These are phyloP conservation scores for Pituophis catenifer DNA, from an alignment of 2,113 vertebrate species.

Conservation along the genomic window DNA sequence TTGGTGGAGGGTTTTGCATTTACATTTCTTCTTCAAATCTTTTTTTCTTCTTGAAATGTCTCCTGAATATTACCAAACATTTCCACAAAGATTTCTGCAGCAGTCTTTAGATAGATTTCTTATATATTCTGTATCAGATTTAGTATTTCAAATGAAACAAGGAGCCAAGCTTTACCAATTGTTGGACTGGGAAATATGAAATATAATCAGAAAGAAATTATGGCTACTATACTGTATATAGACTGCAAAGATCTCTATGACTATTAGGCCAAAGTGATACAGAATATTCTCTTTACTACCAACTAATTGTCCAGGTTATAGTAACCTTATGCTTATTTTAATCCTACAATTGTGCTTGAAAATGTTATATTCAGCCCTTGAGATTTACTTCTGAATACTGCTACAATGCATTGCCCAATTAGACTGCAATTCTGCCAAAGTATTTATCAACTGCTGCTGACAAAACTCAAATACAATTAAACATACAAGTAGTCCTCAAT, in stretches of 20 bases:
- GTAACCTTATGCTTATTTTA: neutral
- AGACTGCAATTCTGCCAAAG: neutral
- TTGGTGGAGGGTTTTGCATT: neutral
- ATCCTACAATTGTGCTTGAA: neutral
- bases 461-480: neutral
- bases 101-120: neutral
- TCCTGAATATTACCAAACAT: neutral
- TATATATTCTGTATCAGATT: neutral
- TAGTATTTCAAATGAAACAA: neutral
- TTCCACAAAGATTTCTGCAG: neutral
- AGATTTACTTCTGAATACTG: neutral
- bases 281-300: neutral
- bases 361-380: neutral
- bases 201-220: neutral
- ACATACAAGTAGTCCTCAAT: neutral
- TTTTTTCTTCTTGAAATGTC: neutral
- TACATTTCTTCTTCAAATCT: neutral
- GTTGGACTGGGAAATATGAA: neutral
- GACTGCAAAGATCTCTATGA: neutral
- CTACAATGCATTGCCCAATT: neutral
- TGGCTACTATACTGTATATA: neutral
- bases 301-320: neutral
- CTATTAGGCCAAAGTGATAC: neutral
- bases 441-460: neutral
- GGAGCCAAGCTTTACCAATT: neutral